Conservation (phyloP, 2,888 invertebrate genomes). For the Watsonalla binaria region DNA sequence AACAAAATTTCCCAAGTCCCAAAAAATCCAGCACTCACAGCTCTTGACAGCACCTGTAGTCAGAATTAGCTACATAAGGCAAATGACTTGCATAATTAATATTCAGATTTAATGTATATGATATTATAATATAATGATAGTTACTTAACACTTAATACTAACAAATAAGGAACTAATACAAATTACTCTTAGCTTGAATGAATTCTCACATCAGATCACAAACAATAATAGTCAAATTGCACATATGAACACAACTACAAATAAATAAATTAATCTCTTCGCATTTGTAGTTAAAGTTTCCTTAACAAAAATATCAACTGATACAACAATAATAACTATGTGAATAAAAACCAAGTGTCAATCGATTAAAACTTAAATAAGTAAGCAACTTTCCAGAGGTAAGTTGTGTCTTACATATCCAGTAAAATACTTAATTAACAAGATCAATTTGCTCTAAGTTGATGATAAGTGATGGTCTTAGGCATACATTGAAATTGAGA, state of each 20-base stretch:
- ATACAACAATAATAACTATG: constrained; percentile 60
- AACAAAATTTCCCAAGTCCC: too few relatives aligned
- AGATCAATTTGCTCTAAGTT: background rate
- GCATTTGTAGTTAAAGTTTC: constrained; percentile 51
- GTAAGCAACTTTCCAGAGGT: constrained; percentile 55
- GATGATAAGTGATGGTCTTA: constrained; percentile 36
- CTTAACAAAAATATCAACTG: constrained; percentile 68
- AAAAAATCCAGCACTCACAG: too few relatives aligned
- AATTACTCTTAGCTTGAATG: constrained; percentile 66
- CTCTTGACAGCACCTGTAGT: too few relatives aligned
- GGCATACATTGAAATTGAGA: constrained; percentile 43
- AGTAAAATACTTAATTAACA: constrained; percentile 31
- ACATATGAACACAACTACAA: constrained; percentile 67
- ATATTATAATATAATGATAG: background rate
- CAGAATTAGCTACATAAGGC: constrained; percentile 28
- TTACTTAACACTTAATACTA: constrained; percentile 52
- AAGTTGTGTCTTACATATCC: constrained; percentile 33
- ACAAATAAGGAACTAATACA: constrained; percentile 75
- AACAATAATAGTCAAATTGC: constrained; percentile 69
- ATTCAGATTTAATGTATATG: constrained; percentile 38
- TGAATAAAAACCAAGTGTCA: constrained; percentile 64
- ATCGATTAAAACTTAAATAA: constrained; percentile 53
- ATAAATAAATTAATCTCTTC: constrained; percentile 75
- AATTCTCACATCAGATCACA: constrained; percentile 75
- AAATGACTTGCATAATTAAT: constrained; percentile 24